These are phyloP conservation scores for Andrena marginata DNA, from an alignment of 2,888 invertebrate genomes.

Conservation along the genomic window DNA sequence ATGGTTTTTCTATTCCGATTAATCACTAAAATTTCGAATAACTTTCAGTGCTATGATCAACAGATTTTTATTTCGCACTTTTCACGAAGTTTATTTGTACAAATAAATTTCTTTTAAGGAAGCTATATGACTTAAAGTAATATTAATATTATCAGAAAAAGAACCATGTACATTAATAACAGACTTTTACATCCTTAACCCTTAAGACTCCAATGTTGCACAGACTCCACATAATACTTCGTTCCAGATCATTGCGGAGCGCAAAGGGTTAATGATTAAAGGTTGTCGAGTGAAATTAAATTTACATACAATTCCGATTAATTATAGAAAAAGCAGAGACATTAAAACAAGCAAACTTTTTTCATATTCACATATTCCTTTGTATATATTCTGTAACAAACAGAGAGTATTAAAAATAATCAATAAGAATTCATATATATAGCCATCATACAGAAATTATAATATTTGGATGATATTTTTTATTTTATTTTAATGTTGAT, in stretches of 20 bases:
- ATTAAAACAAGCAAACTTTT: conserved; percentile 25
- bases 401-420: conserved; percentile 39
- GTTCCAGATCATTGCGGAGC: no score
- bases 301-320: neutral
- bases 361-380: conserved; percentile 34
- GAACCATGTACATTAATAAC: neutral
- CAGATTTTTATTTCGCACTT: conserved; percentile 1
- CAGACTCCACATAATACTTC: no score
- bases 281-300: no score
- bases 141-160: neutral
- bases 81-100: neutral
- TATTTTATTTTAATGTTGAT: conserved; percentile 21
- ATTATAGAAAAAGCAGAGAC: conserved; percentile 8
- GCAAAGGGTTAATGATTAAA: no score
- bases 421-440: conserved; percentile 40
- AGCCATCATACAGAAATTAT: conserved; percentile 36
- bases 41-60: neutral
- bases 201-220: no score
- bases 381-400: conserved; percentile 42
- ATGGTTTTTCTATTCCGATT: neutral
- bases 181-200: no score
- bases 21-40: conserved; percentile 7
- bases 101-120: conserved; percentile 14
- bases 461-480: conserved; percentile 12
- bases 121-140: conserved; percentile 6